Evolutionary conservation across 2,113 vertebrate genomes (phyloP).

Genomic region (Cebus imitator): DNA sequence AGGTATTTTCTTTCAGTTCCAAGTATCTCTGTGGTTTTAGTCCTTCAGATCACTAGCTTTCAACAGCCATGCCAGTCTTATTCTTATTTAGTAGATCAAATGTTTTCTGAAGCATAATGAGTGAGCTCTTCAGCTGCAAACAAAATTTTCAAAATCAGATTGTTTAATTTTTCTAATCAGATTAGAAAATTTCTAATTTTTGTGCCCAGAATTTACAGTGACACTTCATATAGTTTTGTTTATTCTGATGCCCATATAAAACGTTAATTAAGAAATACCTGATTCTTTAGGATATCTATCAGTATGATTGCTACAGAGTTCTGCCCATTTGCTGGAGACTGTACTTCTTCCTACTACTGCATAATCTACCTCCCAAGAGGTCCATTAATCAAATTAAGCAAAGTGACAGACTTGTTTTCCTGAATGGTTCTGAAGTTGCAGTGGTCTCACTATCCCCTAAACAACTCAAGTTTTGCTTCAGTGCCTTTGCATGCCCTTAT

Average conservation of each 20-base stretch:
- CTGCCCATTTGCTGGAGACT: not conserved
- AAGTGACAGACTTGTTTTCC: not conserved
- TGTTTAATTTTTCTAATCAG: not conserved
- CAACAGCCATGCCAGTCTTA: constrained; percentile 74
- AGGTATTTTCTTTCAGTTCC: constrained; percentile 32
- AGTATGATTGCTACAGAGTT: not conserved
- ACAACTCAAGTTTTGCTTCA: not conserved
- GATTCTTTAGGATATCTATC: not conserved
- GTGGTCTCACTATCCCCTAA: not conserved
- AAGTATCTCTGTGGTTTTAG: not conserved
- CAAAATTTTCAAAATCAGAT: constrained; percentile 61
- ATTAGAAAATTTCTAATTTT: not conserved
- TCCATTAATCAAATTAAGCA: not conserved
- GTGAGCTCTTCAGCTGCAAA: constrained; percentile 92
- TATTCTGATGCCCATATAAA: not conserved
- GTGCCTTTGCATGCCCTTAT: not conserved
- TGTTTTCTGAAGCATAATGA: constrained; percentile 92
- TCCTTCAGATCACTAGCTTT: constrained; percentile 75
- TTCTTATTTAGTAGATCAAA: constrained; percentile 91
- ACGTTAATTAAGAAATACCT: not conserved
- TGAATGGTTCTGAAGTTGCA: not conserved
- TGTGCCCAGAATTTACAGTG: constrained; percentile 30
- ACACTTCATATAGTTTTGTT: not conserved
- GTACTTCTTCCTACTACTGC: not conserved
- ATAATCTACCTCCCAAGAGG: not conserved